Conservation (phyloP, 2,113 vertebrate genomes). For the Heliornis fulica region DNA sequence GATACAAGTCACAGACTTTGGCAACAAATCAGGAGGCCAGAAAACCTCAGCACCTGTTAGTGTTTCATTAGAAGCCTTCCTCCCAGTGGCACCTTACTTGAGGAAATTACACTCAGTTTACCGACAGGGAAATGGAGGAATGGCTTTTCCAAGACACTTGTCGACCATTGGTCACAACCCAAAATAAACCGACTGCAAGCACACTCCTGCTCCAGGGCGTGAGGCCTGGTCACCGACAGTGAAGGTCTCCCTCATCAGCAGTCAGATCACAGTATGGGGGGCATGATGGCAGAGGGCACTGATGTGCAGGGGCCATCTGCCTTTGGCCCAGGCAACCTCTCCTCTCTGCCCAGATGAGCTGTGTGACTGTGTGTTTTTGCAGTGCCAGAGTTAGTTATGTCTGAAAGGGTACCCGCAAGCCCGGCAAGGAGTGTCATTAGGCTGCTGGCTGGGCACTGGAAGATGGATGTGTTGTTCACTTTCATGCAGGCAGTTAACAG, state of each 20-base stretch:
- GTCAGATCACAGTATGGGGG: not conserved
- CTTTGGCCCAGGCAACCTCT: not conserved
- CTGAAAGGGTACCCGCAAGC: constrained; percentile 6
- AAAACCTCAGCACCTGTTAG: not conserved
- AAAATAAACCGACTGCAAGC: not conserved
- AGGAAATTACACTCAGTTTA: not conserved
- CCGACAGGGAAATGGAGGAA: not conserved
- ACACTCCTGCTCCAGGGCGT: accelerated
- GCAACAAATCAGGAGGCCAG: not conserved
- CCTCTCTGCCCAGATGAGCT: not conserved
- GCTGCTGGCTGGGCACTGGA: constrained; percentile 43
- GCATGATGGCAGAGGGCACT: not conserved
- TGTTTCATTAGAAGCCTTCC: not conserved
- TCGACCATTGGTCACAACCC: not conserved
- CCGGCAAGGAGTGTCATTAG: not conserved
- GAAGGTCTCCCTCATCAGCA: not conserved
- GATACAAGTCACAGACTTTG: not conserved
- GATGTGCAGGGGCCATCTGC: accelerated
- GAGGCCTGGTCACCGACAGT: not conserved
- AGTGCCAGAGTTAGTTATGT: constrained; percentile 1
- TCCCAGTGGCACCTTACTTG: not conserved
- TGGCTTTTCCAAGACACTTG: not conserved
- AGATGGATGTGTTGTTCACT: constrained; percentile 65
- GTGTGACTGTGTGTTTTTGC: not conserved
- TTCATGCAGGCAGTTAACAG: constrained; percentile 44